Evolutionary conservation across 2,113 vertebrate species (phyloP), one percentile per base, ranked within the genome.

Genomic region (Oenanthe melanoleuca): DNA sequence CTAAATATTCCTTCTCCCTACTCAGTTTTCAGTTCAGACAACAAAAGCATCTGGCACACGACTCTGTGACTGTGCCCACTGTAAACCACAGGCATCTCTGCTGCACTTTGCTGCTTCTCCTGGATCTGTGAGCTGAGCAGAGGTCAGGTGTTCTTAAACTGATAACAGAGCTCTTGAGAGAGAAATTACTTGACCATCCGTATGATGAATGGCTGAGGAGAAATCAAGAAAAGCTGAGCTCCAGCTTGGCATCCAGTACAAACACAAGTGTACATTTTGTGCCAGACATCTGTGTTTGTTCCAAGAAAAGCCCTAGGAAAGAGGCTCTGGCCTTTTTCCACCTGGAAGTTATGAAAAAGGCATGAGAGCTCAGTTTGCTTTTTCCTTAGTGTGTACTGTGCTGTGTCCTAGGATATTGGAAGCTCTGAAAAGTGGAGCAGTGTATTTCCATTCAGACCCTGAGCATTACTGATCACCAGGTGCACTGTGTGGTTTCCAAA

Each of bases 221-320:
- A 86, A 86, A 87, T 86, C 52, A 80, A 88, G 79, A 78, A 73
- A 92, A 64, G 23, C 78, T 11, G 8, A 93, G 66, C 64, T 87
- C 71, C 20, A 71, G 31, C 52, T 95, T 96, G 92, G 88, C 92
- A 74, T 74, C 49, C 57, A 85, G 31, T 65, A 45, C 82, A 89
- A 95, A 81, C 57, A 47, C 29, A 69, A 64, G 69, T 24, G 53
- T 23, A 34, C 44, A 6, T 74, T 83, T 84, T 44, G 31, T 86
- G 82, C 90, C 88, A 96, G 94, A 78, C 77, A 87, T 81, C 91
- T 86, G 60, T 94, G 78, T 88, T 80, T 96, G 63, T 82, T 93
- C 67, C 86, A 93, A 91, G 89, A 11, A 93, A 61, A 94, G 88
- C 81, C 59, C 52, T 86, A 80, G 86, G 83, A 91, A 88, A 64